These are phyloP conservation scores for Glyptemys insculpta DNA, from an alignment of 2,797 vertebrate genomes.

Conservation along the genomic window DNA sequence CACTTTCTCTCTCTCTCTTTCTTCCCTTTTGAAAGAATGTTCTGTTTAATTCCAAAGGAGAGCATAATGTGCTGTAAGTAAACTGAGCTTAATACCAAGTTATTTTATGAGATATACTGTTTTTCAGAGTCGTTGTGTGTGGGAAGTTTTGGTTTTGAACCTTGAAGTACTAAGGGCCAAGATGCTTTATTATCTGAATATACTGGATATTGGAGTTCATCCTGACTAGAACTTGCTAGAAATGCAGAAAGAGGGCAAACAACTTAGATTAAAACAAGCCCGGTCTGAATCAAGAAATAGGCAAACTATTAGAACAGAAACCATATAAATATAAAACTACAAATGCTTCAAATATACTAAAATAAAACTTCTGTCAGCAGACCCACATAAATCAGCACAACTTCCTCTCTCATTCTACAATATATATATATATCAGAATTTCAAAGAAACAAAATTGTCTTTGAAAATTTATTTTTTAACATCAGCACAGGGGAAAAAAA, in stretches of 20 bases:
- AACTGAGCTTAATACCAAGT: not conserved
- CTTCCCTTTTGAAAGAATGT: not conserved
- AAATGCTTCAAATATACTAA: not conserved
- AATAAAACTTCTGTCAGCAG: not conserved
- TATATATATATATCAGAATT: not conserved
- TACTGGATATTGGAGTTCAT: not conserved
- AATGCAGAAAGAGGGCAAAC: not conserved
- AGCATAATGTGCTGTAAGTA: not conserved
- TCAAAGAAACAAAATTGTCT: not conserved
- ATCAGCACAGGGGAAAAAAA: not conserved
- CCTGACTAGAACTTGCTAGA: not conserved
- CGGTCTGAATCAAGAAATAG: not conserved
- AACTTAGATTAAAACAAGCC: not conserved
- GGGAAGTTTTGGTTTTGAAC: fast-evolving
- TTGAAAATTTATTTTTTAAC: not conserved
- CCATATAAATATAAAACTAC: not conserved
- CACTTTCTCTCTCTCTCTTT: not conserved
- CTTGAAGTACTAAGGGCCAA: not conserved
- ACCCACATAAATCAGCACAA: not conserved
- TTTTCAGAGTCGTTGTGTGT: not conserved
- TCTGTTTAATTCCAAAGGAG: not conserved
- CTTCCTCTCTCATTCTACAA: not conserved
- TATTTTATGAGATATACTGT: fast-evolving
- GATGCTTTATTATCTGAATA: not conserved
- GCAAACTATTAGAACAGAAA: not conserved